Evolutionary conservation across 2,113 vertebrate genomes (phyloP).

Genomic region (Megaleporinus macrocephalus): DNA sequence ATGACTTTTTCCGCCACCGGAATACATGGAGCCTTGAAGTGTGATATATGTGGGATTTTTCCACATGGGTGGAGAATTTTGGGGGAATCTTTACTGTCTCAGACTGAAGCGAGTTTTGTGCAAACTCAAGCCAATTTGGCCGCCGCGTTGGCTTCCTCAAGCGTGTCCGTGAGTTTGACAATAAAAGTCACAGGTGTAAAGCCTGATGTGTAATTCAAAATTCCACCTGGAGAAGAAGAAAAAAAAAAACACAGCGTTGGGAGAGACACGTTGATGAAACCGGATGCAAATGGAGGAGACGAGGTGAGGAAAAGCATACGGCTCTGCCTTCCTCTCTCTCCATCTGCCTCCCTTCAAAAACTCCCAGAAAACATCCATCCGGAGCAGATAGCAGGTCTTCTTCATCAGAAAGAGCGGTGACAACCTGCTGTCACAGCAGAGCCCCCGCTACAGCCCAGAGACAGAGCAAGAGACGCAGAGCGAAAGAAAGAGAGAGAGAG

Average conservation of each 20-base stretch:
- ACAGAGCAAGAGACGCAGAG: constrained; percentile 8
- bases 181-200: constrained; percentile 72
- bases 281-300: constrained; percentile 79
- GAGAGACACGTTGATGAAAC: constrained; percentile 77
- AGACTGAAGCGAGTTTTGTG: constrained; percentile 27
- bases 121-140: constrained; percentile 74
- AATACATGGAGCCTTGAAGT: neutral
- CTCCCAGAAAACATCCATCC: constrained; percentile 56
- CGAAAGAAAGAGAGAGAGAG: neutral
- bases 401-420: constrained; percentile 58
- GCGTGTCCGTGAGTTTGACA: constrained; percentile 76
- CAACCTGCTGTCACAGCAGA: constrained; percentile 66
- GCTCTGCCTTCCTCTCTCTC: constrained; percentile 1
- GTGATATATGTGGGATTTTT: neutral
- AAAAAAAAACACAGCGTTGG: constrained; percentile 70
- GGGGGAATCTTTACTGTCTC: constrained; percentile 25
- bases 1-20: too few species aligned
- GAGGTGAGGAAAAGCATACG: constrained; percentile 49
- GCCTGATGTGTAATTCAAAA: constrained; percentile 71
- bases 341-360: constrained; percentile 54
- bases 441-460: constrained; percentile 24
- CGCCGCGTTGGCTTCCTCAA: constrained; percentile 75
- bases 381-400: constrained; percentile 62
- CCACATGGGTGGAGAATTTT: neutral
- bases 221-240: constrained; percentile 68